Conservation (phyloP, 1,140 invertebrate genomes). For the Pogonomyrmex barbatus region DNA sequence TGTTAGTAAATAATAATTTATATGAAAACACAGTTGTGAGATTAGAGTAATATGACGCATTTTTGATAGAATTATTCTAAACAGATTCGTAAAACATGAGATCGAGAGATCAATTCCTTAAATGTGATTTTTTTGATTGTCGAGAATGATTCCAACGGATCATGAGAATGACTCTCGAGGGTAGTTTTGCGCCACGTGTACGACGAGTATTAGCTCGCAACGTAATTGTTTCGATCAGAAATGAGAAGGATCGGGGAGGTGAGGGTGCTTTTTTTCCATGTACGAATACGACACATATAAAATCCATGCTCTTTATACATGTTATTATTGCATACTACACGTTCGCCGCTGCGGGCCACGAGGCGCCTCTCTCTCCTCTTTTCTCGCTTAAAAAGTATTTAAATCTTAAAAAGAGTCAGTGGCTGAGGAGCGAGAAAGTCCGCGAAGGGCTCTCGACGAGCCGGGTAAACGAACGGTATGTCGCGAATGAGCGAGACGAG, state of each 20-base stretch:
- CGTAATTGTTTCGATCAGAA: constrained; percentile 34
- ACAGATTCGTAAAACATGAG: background rate
- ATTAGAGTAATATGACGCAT: background rate
- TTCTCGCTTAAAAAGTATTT: constrained; percentile 63
- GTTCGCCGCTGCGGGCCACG: constrained; percentile 67
- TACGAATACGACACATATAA: constrained; percentile 71
- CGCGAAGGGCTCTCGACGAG: constrained; percentile 2
- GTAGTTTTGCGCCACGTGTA: background rate
- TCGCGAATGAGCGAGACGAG: constrained; percentile 26
- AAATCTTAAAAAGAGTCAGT: constrained; percentile 41
- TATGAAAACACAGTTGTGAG: background rate
- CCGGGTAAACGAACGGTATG: constrained; percentile 26
- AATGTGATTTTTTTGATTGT: constrained; percentile 61
- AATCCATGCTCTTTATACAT: constrained; percentile 77
- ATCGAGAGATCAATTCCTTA: background rate
- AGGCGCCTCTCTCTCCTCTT: constrained; percentile 53
- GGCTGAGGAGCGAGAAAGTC: constrained; percentile 60
- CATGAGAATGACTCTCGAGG: constrained; percentile 50
- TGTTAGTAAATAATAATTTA: constrained; percentile 13
- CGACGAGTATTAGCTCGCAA: constrained; percentile 30
- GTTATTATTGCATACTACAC: constrained; percentile 81
- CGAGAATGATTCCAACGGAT: constrained; percentile 46
- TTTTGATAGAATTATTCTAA: background rate
- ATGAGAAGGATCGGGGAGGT: constrained; percentile 11
- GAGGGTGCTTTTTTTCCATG: constrained; percentile 44